phyloP scores from a whole-genome alignment of 2,888 invertebrate genomes.

The Limnephilus rhombicus region DNA sequence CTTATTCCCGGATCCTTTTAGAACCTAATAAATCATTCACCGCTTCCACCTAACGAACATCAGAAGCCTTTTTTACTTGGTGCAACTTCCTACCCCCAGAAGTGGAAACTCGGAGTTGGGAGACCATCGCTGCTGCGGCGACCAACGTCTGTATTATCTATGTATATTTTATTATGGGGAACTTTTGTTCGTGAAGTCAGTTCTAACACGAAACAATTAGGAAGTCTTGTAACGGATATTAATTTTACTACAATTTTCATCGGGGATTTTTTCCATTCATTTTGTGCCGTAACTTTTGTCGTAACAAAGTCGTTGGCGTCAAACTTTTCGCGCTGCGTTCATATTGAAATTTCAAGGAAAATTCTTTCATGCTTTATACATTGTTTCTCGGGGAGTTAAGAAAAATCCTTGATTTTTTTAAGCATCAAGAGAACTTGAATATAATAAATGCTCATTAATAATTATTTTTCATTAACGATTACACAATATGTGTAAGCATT shows the following conservation, averaged over 20 bases:
- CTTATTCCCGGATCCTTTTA: not conserved
- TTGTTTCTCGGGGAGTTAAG: not conserved
- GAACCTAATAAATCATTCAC: not conserved
- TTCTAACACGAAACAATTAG: slow-evolving; percentile 53
- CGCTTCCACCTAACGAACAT: not conserved
- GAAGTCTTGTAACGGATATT: slow-evolving; percentile 56
- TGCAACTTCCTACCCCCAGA: not conserved
- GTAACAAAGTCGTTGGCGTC: slow-evolving; percentile 19
- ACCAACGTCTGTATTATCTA: slow-evolving; percentile 51
- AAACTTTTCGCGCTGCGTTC: slow-evolving; percentile 37
- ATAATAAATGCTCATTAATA: not conserved
- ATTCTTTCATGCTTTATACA: not conserved
- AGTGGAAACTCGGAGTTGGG: not conserved
- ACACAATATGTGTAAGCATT: too few species aligned
- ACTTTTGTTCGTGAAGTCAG: slow-evolving; percentile 47
- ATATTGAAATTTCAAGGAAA: slow-evolving; percentile 15
- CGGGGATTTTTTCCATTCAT: slow-evolving; percentile 47
- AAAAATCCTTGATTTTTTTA: not conserved
- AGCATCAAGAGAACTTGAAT: not conserved
- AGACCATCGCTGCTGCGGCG: not conserved
- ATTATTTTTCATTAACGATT: not conserved
- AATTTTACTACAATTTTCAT: slow-evolving; percentile 59
- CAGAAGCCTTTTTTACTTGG: slow-evolving; percentile 5
- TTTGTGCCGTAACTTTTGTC: slow-evolving; percentile 44
- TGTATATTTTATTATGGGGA: slow-evolving; percentile 55